A percentile compares a stretch with the other conserved stretches of the same genome.
Conservation (phyloP, 2,113 vertebrate species). For the Athene cunicularia region DNA sequence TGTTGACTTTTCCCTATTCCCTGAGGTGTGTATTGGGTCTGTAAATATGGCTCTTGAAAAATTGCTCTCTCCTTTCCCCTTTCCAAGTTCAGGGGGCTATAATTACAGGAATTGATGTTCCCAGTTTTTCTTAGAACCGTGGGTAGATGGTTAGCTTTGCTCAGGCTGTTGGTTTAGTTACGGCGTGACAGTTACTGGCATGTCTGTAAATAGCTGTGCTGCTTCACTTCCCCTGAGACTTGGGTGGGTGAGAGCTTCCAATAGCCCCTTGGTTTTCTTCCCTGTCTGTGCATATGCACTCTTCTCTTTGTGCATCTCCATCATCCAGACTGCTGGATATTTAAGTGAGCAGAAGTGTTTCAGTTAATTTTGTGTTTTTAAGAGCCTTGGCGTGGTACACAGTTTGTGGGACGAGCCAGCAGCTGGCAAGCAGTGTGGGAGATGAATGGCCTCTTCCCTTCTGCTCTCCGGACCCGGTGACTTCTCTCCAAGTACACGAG, state of each 20-base stretch:
- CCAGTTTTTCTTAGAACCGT: neutral
- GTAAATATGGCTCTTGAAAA: neutral
- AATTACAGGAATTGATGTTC: neutral
- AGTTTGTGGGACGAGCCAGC: neutral
- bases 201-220: neutral
- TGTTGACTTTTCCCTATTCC: neutral
- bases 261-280: neutral
- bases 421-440: conserved; percentile 10
- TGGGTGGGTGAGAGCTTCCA: neutral
- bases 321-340: neutral
- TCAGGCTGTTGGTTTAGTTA: neutral
- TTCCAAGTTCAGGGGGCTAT: neutral
- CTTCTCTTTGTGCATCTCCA: neutral
- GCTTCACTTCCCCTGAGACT: neutral
- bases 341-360: neutral
- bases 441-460: neutral
- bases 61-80: neutral
- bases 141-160: neutral
- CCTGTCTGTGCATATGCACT: neutral
- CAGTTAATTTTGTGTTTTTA: neutral
- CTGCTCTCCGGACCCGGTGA: neutral
- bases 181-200: neutral
- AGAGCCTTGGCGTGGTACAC: neutral
- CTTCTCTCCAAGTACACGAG: neutral
- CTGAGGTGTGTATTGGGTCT: neutral